A percentile compares a stretch with the other conserved stretches of the same genome.
Conservation (phyloP, 2,113 vertebrate species). For the Sciurus niger region DNA sequence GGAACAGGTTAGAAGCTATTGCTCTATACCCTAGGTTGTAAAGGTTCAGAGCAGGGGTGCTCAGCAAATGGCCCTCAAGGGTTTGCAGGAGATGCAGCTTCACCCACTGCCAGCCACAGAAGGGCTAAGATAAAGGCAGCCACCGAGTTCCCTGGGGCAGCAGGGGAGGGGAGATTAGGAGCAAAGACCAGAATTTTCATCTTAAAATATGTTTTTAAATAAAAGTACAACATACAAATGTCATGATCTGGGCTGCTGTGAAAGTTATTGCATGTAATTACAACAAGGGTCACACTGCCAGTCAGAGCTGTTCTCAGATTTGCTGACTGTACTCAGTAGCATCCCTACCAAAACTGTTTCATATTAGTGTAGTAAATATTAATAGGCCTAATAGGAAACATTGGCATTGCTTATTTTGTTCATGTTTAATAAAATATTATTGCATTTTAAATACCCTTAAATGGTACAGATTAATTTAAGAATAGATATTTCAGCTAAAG, state of each 20-base stretch:
- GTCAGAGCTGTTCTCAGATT: not conserved
- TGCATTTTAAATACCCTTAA: not conserved
- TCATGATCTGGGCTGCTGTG: not conserved
- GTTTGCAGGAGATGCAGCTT: not conserved
- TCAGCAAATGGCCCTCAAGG: not conserved
- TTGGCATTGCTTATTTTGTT: not conserved
- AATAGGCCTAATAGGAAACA: not conserved
- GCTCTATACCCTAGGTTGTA: not conserved
- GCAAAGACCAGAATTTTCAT: not conserved
- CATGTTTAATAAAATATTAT: not conserved
- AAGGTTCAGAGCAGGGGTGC: not conserved
- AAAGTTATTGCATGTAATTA: not conserved
- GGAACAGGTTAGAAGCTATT: not conserved
- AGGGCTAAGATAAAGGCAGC: not conserved
- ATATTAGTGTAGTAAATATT: not conserved
- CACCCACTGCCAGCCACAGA: not conserved
- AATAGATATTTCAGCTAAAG: conserved; percentile 44
- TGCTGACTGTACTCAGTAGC: not conserved
- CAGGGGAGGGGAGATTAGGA: not conserved
- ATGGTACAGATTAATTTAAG: conserved; percentile 50
- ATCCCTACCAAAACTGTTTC: not conserved
- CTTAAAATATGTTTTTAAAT: not conserved
- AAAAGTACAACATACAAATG: not conserved
- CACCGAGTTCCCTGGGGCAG: not conserved
- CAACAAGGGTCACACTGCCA: not conserved